Evolutionary conservation across 2,797 vertebrate genomes (phyloP).

Genomic region (Bucorvus abyssinicus): DNA sequence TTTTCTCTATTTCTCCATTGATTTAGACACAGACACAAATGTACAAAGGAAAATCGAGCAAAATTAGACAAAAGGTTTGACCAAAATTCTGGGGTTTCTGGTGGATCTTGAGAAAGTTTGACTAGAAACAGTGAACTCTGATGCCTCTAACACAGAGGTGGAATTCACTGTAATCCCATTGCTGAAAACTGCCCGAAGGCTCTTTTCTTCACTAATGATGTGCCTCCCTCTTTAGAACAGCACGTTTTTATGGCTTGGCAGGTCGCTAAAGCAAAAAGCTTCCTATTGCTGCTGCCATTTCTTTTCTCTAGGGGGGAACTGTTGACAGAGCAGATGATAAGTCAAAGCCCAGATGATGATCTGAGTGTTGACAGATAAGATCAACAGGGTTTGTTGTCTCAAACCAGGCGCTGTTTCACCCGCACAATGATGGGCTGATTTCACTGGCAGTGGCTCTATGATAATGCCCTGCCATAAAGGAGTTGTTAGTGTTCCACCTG

Average conservation of each 20-base stretch:
- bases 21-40: not conserved
- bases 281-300: not conserved
- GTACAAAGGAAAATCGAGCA: not conserved
- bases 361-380: constrained; percentile 42
- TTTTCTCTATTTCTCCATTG: not conserved
- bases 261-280: not conserved
- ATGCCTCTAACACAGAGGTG: not conserved
- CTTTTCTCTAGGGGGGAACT: not conserved
- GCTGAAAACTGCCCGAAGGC: not conserved
- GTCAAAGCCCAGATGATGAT: constrained; percentile 22
- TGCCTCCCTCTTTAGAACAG: not conserved
- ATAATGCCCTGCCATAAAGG: not conserved
- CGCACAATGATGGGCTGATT: constrained; percentile 17
- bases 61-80: not conserved
- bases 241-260: not conserved
- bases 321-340: constrained; percentile 42
- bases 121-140: not conserved
- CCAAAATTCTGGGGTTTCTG: not conserved
- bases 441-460: not conserved
- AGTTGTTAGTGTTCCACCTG: not conserved
- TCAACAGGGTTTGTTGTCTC: constrained; percentile 23
- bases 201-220: not conserved
- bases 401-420: not conserved
- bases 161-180: constrained; percentile 5
- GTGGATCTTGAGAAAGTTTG: not conserved